These are phyloP conservation scores for Actinernus sp. DNA, from an alignment of 92 coral and sea anemone genomes.

Conservation along the genomic window DNA sequence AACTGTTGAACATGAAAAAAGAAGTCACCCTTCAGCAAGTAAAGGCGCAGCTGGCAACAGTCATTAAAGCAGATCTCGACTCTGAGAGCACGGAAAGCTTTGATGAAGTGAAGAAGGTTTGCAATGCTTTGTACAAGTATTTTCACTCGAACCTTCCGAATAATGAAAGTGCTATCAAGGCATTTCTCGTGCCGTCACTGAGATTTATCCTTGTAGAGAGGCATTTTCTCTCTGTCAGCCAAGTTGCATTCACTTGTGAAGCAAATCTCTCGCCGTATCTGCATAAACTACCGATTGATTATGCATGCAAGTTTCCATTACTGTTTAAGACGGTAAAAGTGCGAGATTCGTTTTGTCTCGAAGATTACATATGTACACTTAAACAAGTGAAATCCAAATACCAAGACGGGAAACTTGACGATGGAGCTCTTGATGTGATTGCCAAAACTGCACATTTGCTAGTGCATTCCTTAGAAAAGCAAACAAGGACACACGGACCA, in stretches of 20 bases:
- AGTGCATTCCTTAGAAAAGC: neutral
- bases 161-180: neutral
- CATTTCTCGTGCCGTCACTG: neutral
- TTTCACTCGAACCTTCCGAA: conserved; percentile 19
- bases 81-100: too few species aligned
- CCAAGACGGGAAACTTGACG: conserved; percentile 4
- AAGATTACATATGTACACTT: conserved; percentile 55
- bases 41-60: conserved; percentile 37
- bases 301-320: neutral
- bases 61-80: conserved; percentile 5
- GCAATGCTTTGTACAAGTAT: conserved; percentile 30
- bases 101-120: conserved; percentile 40
- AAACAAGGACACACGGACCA: neutral
- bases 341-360: conserved; percentile 33
- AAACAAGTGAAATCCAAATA: conserved; percentile 1
- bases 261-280: conserved; percentile 61
- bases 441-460: neutral
- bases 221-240: conserved; percentile 32
- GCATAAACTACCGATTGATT: conserved; percentile 31
- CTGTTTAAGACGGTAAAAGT: conserved; percentile 51
- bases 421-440: neutral
- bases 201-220: conserved; percentile 43
- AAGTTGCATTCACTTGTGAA: conserved; percentile 44
- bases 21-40: conserved; percentile 15
- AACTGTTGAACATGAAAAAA: conserved; percentile 28